Evolutionary conservation across 2,888 invertebrate species (phyloP), one percentile per base, ranked within the genome.

Genomic region (Drosophila picticornis): DNA sequence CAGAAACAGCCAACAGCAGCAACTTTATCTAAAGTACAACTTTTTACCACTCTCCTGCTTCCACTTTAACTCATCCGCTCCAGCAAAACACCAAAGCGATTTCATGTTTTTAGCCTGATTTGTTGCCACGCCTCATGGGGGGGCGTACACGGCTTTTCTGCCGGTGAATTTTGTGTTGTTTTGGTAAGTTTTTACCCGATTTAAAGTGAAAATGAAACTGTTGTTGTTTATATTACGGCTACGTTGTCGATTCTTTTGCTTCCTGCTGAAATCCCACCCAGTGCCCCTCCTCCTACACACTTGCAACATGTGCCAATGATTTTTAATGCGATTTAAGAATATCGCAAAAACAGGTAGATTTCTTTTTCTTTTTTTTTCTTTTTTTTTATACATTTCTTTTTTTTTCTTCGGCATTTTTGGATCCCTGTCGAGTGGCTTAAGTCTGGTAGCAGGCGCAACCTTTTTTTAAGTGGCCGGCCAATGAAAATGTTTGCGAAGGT

Each of bases 241-340:
- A 43, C 52, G 40, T 36, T 61, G 65, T 71, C 80, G 75, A 80
- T 70, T 55, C 38, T 22, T 38, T 51, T 22, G 32, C 53, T 19
- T 19, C 27, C 9, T 11, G 27, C 32, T 32, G 52, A 52, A 6
- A 34, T 25, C 16, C 27, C 19, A 3, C 19, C n/a, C 25, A n/a
- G 11, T 9, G 13, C 4, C 2, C 1, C 3, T 16, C 19, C 19
- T 4, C n/a, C 1, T 10, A 0, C 1, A 19, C 29, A 3, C 25
- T 50, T 48, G 60, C 60, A 80, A 61, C 79, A 74, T 70, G 84
- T 81, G 75, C 74, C 84, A 86, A 86, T 87, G 90, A 86, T 90
- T 88, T 90, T 88, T 90, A 90, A 90, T 87, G 88, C 90, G 82
- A 88, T 88, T 87, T 86, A 85, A 75, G 75, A 77, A 78, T 75